phyloP scores from a whole-genome alignment of 2,113 vertebrate species.

The Meles meles region DNA sequence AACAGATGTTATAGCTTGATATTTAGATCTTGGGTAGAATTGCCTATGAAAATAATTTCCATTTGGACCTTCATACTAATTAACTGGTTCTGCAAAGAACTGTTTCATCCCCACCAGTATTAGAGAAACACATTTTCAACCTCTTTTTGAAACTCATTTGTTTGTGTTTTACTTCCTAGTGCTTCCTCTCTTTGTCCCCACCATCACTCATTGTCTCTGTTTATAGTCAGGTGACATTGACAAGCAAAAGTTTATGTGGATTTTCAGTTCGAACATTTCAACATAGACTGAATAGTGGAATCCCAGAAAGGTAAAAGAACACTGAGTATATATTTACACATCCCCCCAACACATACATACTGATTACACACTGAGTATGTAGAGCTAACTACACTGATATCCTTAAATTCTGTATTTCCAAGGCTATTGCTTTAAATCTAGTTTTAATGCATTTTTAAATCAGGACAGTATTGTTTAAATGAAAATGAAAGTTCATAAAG shows the following conservation, averaged over 20 bases:
- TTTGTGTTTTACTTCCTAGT: neutral
- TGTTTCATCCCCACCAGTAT: neutral
- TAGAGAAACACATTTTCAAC: neutral
- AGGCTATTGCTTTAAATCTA: neutral
- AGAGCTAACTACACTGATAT: neutral
- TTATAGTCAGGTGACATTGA: neutral
- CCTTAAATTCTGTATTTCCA: neutral
- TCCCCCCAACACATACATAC: neutral
- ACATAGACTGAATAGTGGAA: neutral
- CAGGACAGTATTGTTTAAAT: neutral
- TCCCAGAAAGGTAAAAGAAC: neutral
- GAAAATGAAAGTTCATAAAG: neutral
- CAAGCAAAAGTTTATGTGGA: neutral
- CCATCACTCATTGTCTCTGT: neutral
- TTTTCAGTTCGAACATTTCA: conserved; percentile 34
- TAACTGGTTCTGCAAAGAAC: neutral
- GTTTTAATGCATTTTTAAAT: neutral
- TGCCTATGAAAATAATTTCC: neutral
- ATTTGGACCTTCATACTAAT: neutral
- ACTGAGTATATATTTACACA: neutral
- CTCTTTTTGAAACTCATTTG: neutral
- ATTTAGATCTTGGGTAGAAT: neutral
- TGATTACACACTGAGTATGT: neutral
- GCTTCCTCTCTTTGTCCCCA: neutral
- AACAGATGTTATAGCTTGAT: neutral